Percentiles rank a stretch among this genome's conserved stretches.
Evolutionary conservation across 2,797 vertebrate genomes (phyloP).

Genomic region (Nyctalus aviator): DNA sequence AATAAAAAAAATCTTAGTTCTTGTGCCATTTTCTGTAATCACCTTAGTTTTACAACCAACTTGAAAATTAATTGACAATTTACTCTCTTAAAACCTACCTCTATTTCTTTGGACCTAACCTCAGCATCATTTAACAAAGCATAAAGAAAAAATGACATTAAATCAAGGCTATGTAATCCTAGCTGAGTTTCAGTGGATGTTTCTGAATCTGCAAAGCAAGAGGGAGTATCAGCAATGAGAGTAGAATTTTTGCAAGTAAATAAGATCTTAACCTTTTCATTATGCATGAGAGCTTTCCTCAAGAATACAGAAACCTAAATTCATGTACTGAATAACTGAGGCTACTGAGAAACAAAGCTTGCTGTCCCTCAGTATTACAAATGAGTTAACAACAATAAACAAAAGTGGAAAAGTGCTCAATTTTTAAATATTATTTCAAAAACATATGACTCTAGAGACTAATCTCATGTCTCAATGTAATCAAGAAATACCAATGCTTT

Average conservation of each 20-base stretch:
- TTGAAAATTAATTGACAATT: conserved; percentile 35
- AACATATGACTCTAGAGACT: not conserved
- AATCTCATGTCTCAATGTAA: not conserved
- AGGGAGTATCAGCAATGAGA: conserved; percentile 34
- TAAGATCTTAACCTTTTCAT: conserved; percentile 61
- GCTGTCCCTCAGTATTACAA: not conserved
- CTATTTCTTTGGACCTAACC: not conserved
- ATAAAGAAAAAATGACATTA: conserved; percentile 49
- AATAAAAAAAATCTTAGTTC: conserved; percentile 30
- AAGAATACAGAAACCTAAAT: conserved; percentile 53
- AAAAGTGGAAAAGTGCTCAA: not conserved
- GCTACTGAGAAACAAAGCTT: not conserved
- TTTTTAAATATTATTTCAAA: conserved; percentile 48
- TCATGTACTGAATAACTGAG: conserved; percentile 57
- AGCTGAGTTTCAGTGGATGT: conserved; percentile 10
- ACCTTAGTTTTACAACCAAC: not conserved
- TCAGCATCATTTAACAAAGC: conserved; percentile 33
- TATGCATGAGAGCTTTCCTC: conserved; percentile 60
- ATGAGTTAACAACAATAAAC: conserved; percentile 1
- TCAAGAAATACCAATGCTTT: not conserved
- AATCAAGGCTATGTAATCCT: conserved; percentile 9
- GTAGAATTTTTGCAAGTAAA: conserved; percentile 60
- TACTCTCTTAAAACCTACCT: not conserved
- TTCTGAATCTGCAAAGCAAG: conserved; percentile 48
- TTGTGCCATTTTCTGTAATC: conserved; percentile 41